A percentile compares a stretch with the other conserved stretches of the same genome.
Conservation (phyloP, 2,888 invertebrate species). For the Orchesella flavescens region DNA sequence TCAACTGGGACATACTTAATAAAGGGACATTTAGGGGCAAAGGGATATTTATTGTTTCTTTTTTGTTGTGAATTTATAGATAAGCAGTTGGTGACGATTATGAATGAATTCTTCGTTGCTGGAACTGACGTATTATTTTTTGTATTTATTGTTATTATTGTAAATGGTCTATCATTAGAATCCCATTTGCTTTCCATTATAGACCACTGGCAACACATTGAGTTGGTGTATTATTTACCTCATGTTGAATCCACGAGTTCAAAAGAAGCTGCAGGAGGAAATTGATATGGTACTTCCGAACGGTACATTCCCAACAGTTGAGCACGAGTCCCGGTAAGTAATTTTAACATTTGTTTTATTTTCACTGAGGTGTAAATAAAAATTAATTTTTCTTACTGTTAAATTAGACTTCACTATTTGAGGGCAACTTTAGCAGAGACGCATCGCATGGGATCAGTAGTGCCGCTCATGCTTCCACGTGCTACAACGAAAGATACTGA, state of each 20-base stretch:
- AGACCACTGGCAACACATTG: background rate
- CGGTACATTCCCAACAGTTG: background rate
- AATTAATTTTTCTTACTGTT: no score
- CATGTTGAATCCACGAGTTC: background rate
- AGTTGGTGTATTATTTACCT: background rate
- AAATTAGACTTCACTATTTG: slow-evolving; percentile 28
- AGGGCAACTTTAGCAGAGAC: slow-evolving; percentile 33
- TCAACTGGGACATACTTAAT: no score
- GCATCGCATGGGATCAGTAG: slow-evolving; percentile 2
- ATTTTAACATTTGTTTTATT: background rate
- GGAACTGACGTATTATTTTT: background rate
- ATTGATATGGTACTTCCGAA: slow-evolving; percentile 9
- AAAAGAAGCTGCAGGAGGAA: slow-evolving; percentile 17
- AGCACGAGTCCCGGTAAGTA: slow-evolving; percentile 5
- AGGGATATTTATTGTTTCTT: no score
- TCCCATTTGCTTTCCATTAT: no score
- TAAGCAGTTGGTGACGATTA: background rate
- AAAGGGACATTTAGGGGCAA: no score
- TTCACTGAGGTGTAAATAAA: no score
- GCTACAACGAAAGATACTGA: background rate
- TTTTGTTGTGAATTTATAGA: background rate
- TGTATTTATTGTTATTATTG: no score
- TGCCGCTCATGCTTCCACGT: slow-evolving; percentile 14
- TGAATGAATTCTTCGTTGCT: background rate
- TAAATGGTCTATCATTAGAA: no score